Conservation (phyloP, 1,140 invertebrate species). For the Saccostrea cuccullata region DNA sequence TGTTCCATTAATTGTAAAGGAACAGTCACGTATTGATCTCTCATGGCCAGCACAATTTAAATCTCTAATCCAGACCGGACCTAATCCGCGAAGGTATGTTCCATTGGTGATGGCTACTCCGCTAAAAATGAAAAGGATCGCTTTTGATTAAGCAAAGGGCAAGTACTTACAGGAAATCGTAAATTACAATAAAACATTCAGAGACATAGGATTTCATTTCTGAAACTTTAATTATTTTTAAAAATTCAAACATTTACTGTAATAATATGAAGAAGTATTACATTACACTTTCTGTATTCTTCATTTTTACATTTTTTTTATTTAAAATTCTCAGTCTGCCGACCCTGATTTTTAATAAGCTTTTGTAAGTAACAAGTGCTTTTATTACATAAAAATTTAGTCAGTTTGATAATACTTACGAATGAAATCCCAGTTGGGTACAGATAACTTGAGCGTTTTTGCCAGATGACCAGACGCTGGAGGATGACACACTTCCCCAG, state of each 20-base stretch:
- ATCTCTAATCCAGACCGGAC: background rate
- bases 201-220: no score
- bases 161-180: no score
- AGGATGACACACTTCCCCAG: background rate
- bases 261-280: no score
- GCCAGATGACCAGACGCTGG: background rate
- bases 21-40: background rate
- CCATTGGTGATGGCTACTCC: background rate
- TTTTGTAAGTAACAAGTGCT: background rate
- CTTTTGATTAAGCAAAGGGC: no score
- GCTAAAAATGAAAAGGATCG: background rate
- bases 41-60: background rate
- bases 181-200: no score
- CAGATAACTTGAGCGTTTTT: background rate
- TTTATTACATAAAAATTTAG: no score
- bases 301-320: no score
- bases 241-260: no score
- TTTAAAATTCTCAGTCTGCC: no score
- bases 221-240: no score
- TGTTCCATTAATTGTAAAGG: background rate
- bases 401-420: background rate
- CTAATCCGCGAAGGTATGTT: background rate
- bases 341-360: no score
- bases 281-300: no score
- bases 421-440: background rate